Conservation (phyloP, 2,797 vertebrate genomes). For the Darevskia mixta region DNA sequence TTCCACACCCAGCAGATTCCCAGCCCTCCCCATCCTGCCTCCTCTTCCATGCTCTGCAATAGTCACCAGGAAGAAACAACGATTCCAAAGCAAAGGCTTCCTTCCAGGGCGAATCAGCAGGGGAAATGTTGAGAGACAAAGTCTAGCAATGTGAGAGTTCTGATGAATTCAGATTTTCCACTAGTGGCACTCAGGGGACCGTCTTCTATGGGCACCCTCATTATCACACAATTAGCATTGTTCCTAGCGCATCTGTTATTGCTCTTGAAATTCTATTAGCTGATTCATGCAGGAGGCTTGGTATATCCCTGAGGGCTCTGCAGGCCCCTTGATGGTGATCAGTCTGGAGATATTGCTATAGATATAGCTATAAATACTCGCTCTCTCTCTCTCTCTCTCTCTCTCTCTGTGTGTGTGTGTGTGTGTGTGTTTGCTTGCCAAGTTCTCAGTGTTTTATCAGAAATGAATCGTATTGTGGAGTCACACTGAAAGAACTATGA, state of each 20-base stretch:
- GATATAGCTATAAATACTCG: too few species aligned
- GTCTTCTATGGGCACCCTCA: neutral
- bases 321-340: neutral
- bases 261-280: slow-evolving; percentile 45
- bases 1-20: neutral
- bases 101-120: neutral
- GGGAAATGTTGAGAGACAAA: neutral
- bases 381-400: too few species aligned
- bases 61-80: neutral
- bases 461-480: slow-evolving; percentile 12
- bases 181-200: neutral
- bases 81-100: neutral
- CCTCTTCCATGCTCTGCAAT: neutral
- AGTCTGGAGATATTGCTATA: too few species aligned
- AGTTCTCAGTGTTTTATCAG: neutral
- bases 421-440: neutral
- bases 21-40: neutral
- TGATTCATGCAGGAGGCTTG: neutral
- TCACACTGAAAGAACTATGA: slow-evolving; percentile 43
- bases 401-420: too few species aligned
- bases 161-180: slow-evolving; percentile 10
- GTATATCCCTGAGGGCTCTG: neutral
- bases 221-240: slow-evolving; percentile 27
- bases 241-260: slow-evolving; percentile 30
- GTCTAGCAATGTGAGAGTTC: neutral